These are phyloP conservation scores for Eulithis prunata DNA, from an alignment of 2,888 invertebrate species.

Conservation along the genomic window DNA sequence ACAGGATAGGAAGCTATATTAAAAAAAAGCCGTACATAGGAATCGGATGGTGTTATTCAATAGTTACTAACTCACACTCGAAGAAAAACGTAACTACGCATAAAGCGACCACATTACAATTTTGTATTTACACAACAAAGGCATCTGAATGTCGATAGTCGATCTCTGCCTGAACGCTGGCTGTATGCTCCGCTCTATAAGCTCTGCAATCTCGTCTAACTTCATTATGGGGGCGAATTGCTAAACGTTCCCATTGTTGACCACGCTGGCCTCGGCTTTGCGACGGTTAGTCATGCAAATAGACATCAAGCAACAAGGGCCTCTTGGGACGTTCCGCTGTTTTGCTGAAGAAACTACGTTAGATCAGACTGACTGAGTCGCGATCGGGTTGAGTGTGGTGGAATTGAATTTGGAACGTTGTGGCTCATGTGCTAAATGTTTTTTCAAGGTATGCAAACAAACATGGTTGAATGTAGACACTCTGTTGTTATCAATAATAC, in stretches of 20 bases:
- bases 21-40: too few relatives aligned
- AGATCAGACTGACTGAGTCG: constrained; percentile 40
- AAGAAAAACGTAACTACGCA: not conserved
- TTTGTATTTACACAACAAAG: constrained; percentile 6
- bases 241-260: constrained; percentile 79
- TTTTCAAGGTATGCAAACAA: not conserved
- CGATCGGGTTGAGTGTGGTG: constrained; percentile 37
- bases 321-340: constrained; percentile 55
- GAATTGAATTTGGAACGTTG: constrained; percentile 35
- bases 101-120: not conserved
- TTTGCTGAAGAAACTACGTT: constrained; percentile 44
- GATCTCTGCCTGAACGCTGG: constrained; percentile 14
- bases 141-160: constrained; percentile 18
- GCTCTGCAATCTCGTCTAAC: constrained; percentile 76
- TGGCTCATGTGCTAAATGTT: not conserved
- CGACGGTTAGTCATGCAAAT: constrained; percentile 77
- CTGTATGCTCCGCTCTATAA: constrained; percentile 26
- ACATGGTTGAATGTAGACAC: not conserved
- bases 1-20: too few relatives aligned
- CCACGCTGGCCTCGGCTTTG: constrained; percentile 60
- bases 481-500: too few relatives aligned
- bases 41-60: too few relatives aligned
- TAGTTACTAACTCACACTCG: too few relatives aligned
- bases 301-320: constrained; percentile 65
- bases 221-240: constrained; percentile 80